Evolutionary conservation across 2,113 vertebrate species (phyloP), one percentile per base, ranked within the genome.

Genomic region (Megaceryle maxima): DNA sequence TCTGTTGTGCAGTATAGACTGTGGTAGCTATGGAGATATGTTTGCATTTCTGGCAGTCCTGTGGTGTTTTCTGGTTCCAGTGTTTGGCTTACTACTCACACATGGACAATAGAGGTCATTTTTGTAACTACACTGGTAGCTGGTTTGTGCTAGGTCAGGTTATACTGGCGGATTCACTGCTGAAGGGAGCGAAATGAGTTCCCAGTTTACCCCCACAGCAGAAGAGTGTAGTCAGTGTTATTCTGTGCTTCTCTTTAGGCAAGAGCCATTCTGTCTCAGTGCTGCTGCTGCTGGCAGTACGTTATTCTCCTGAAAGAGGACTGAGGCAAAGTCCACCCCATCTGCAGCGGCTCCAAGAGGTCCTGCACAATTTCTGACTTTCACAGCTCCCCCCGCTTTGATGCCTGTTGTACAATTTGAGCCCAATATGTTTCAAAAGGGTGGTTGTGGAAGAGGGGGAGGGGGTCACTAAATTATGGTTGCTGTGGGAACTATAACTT

Each of bases 401-500:
- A 39, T 94, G 87, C 78, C 68, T 83, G n/a, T 84, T 87, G 63
- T 94, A 82, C 35, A 79, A 50, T 95, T 96, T 74, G 72, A 97
- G 93, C 70, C 94, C 88, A 88, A 46, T 85, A 85, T 95, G 79
- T 86, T 96, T 93, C 92, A 94, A 77, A 67, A 95, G 91, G 85
- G 78, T 76, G 75, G 78, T 50, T 96, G 92, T 75, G 66, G 91
- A 85, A 93, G 92, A 69, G 92, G 89, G 91, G 96, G 91, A 96
- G 78, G 95, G 92, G 95, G 74, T 92, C 1, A n/a, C 79, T 97
- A 91, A 95, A 96, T 97, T 96, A 96, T 96, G 94, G 97, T 97
- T 97, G 97, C 97, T 97, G 97, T 97, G 97, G 97, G 97, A 97
- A 97, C 97, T 87, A 97, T 97, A 97, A 97, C 96, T 97, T 97